Evolutionary conservation across 2,113 vertebrate species (phyloP).

Genomic region (Marmota flaviventris): DNA sequence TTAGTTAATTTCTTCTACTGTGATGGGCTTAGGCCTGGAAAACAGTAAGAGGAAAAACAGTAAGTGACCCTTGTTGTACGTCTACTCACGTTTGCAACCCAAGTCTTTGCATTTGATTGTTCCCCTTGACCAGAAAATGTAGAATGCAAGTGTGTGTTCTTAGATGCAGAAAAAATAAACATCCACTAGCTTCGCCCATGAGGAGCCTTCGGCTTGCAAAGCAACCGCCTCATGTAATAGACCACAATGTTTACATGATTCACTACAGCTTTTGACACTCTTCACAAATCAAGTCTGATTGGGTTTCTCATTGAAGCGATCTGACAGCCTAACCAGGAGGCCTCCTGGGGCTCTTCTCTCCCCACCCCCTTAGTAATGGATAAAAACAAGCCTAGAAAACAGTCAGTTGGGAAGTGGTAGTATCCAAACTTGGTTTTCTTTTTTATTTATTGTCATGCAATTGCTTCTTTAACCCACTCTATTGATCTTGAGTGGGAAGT

Average conservation of each 20-base stretch:
- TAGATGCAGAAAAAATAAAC: conserved; percentile 54
- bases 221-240: conserved; percentile 39
- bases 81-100: neutral
- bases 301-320: conserved; percentile 68
- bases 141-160: neutral
- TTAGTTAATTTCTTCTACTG: neutral
- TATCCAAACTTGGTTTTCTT: conserved; percentile 85
- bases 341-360: neutral
- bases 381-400: conserved; percentile 53
- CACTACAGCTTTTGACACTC: conserved; percentile 73
- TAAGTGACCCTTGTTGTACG: neutral
- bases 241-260: conserved; percentile 55
- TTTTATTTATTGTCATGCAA: conserved; percentile 89
- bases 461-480: conserved; percentile 88
- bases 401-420: conserved; percentile 54
- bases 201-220: conserved; percentile 56
- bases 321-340: conserved; percentile 62
- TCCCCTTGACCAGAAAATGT: conserved; percentile 25
- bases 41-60: neutral
- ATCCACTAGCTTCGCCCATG: neutral
- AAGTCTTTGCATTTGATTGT: neutral
- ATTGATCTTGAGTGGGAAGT: conserved; percentile 86
- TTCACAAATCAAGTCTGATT: conserved; percentile 79
- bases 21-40: neutral
- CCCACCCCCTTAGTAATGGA: conserved; percentile 47